These are phyloP conservation scores for Antidorcas marsupialis DNA, from an alignment of 2,113 vertebrate genomes.

Conservation along the genomic window DNA sequence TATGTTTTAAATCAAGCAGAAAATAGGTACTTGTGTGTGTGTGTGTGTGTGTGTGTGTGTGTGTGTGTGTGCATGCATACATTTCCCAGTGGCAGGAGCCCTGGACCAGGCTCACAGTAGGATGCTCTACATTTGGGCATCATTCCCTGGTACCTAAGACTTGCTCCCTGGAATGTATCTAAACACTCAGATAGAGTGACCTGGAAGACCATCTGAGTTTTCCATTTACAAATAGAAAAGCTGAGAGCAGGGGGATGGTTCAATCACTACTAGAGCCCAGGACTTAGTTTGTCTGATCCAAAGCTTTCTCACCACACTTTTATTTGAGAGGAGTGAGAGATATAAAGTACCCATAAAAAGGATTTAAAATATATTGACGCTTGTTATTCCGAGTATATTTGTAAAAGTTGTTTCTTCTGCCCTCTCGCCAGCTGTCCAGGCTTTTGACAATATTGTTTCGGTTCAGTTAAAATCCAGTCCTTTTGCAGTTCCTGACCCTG, in stretches of 20 bases:
- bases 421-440: not conserved
- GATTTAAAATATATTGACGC: not conserved
- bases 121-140: not conserved
- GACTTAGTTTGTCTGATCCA: not conserved
- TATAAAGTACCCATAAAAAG: not conserved
- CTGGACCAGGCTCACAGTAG: fast-evolving
- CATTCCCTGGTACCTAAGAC: not conserved
- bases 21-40: not conserved
- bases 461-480: not conserved
- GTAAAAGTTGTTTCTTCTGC: slow-evolving; percentile 4
- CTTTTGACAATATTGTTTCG: not conserved
- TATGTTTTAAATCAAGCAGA: not conserved
- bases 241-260: not conserved
- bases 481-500: not conserved
- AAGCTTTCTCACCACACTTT: not conserved
- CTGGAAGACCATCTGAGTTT: not conserved
- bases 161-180: not conserved
- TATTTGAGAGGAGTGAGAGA: not conserved
- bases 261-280: not conserved
- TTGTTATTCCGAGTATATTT: slow-evolving; percentile 2
- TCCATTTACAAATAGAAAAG: not conserved
- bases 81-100: not conserved
- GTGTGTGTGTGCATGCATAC: not conserved
- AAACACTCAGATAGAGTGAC: not conserved
- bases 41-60: not conserved